Evolutionary conservation across 1,140 invertebrate species (phyloP).

Genomic region (Fopius arisanus): DNA sequence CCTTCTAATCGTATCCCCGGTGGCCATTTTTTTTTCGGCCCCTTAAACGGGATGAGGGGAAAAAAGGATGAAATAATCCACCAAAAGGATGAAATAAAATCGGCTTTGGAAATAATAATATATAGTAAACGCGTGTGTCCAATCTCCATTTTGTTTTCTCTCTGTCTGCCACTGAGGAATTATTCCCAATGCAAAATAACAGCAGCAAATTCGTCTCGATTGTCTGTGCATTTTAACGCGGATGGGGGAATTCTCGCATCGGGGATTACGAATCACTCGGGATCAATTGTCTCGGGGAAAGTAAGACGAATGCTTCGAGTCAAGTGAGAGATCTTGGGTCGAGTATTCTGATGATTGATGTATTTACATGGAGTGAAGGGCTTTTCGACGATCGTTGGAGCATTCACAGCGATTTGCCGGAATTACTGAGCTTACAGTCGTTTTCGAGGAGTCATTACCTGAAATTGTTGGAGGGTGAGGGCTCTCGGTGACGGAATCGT

Average conservation of each 20-base stretch:
- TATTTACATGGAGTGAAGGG: too few species aligned
- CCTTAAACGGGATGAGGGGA: neutral
- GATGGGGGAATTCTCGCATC: neutral
- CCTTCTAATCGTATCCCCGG: conserved; percentile 13
- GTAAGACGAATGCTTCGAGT: too few species aligned
- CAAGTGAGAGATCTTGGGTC: too few species aligned
- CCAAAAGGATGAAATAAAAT: neutral
- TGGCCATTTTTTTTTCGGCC: neutral
- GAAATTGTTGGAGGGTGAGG: too few species aligned
- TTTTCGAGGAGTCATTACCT: too few species aligned
- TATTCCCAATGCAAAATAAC: conserved; percentile 21
- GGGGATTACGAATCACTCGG: too few species aligned
- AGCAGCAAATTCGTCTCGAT: neutral
- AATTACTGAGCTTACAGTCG: too few species aligned
- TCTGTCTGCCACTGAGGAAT: neutral
- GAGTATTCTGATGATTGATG: too few species aligned
- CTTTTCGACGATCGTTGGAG: too few species aligned
- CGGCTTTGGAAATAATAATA: neutral
- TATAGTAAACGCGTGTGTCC: neutral
- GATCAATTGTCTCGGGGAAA: too few species aligned
- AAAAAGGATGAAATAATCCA: neutral
- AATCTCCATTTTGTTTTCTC: conserved; percentile 9
- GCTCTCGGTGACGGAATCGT: too few species aligned
- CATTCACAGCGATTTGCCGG: too few species aligned
- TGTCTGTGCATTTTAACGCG: neutral